Conservation (phyloP, 1,140 invertebrate genomes). For the Drosophila willistoni region DNA sequence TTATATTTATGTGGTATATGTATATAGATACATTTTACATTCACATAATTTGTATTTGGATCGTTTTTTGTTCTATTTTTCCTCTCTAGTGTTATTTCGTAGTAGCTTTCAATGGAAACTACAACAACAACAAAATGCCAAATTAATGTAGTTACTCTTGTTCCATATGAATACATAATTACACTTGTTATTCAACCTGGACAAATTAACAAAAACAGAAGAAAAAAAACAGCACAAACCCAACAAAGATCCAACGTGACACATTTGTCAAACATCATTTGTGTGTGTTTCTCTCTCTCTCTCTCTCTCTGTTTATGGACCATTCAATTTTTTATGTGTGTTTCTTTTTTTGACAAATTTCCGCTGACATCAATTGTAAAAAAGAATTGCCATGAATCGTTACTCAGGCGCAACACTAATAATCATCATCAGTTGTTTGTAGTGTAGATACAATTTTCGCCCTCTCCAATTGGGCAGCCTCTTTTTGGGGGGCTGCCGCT, state of each 20-base stretch:
- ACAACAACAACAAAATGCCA: background rate
- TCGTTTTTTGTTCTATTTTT: no score
- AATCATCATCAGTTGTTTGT: constrained; percentile 46
- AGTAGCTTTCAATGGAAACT: background rate
- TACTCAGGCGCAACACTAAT: constrained; percentile 54
- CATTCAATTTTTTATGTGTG: constrained; percentile 19
- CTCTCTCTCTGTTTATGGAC: background rate
- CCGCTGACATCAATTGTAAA: constrained; percentile 70
- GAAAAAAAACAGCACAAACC: background rate
- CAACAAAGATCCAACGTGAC: constrained; percentile 46
- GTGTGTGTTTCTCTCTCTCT: background rate
- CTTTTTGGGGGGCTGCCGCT: no score
- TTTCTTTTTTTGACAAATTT: constrained; percentile 37
- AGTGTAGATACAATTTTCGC: background rate
- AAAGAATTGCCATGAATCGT: constrained; percentile 43
- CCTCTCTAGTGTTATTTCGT: no score
- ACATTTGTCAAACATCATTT: constrained; percentile 44
- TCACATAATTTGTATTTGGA: no score
- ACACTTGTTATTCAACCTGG: constrained; percentile 15
- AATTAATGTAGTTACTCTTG: background rate
- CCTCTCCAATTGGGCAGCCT: constrained; percentile 1
- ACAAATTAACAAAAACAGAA: background rate
- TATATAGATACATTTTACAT: no score
- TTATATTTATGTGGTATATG: no score
- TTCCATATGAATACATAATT: constrained; percentile 19